Conservation (phyloP, 1,140 invertebrate genomes). For the Latrodectus geometricus region DNA sequence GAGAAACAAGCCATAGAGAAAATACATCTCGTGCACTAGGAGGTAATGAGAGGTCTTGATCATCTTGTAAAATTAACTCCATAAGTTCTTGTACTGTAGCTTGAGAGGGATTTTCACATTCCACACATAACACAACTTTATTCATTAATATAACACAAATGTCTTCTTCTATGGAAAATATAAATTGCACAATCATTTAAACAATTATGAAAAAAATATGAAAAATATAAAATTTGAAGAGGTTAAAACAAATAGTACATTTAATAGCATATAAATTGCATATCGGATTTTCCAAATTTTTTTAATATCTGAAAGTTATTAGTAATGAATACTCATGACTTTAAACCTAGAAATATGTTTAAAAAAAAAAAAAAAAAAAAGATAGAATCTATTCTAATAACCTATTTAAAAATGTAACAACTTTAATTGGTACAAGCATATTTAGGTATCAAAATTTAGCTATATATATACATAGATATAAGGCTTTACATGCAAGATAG, state of each 20-base stretch:
- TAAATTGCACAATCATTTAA: neutral
- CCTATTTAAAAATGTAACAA: too few species aligned
- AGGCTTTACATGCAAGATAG: too few species aligned
- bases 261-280: too few species aligned
- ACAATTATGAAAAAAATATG: neutral
- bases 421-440: too few species aligned
- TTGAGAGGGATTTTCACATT: constrained; percentile 71
- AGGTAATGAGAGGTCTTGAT: constrained; percentile 74
- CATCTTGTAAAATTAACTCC: constrained; percentile 71
- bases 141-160: constrained; percentile 75
- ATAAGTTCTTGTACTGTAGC: constrained; percentile 72
- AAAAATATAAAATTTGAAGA: neutral
- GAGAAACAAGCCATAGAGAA: constrained; percentile 77
- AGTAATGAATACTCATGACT: too few species aligned
- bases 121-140: constrained; percentile 72
- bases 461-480: too few species aligned
- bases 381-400: too few species aligned
- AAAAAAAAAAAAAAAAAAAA: constrained; percentile 1
- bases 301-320: too few species aligned
- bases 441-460: too few species aligned
- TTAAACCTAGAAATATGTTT: neutral
- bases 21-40: constrained; percentile 74
- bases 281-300: too few species aligned
- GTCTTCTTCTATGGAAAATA: constrained; percentile 64
- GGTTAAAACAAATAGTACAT: neutral